These are phyloP conservation scores for Orthonevra nobilis DNA, from an alignment of 2,888 invertebrate species.

Conservation along the genomic window DNA sequence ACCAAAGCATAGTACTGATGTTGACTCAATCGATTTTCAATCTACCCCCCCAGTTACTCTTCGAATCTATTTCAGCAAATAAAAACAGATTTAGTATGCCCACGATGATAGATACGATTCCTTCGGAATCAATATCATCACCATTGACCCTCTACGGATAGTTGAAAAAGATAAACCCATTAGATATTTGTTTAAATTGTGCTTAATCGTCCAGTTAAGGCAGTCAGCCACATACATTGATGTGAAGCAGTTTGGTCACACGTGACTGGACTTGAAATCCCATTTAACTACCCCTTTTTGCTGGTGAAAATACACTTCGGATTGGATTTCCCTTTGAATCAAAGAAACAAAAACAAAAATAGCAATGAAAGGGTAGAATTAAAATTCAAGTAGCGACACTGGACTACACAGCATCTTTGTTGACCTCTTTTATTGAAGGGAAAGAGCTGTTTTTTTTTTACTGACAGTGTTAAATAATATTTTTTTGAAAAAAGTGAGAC, in stretches of 20 bases:
- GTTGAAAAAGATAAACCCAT: too few species aligned
- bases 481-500: background rate
- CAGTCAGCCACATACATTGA: constrained; percentile 11
- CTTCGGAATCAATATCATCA: too few species aligned
- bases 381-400: background rate
- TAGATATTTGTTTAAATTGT: background rate
- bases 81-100: too few species aligned
- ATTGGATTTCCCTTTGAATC: constrained; percentile 2
- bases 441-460: background rate
- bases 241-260: constrained; percentile 6
- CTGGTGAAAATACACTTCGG: background rate
- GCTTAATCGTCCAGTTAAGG: background rate
- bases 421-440: constrained; percentile 8
- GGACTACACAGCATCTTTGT: background rate
- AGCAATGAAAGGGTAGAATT: background rate
- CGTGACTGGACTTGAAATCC: constrained; percentile 5
- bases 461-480: background rate
- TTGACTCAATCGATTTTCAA: too few species aligned
- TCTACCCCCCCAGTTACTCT: too few species aligned
- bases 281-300: background rate
- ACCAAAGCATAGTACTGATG: too few species aligned
- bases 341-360: background rate
- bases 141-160: too few species aligned
- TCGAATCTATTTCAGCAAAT: too few species aligned
- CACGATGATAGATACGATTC: too few species aligned